Percentiles rank a stretch among this genome's conserved stretches.
phyloP scores from a whole-genome alignment of 2,797 vertebrate species.

The Acrossocheilus wenchowensis region DNA sequence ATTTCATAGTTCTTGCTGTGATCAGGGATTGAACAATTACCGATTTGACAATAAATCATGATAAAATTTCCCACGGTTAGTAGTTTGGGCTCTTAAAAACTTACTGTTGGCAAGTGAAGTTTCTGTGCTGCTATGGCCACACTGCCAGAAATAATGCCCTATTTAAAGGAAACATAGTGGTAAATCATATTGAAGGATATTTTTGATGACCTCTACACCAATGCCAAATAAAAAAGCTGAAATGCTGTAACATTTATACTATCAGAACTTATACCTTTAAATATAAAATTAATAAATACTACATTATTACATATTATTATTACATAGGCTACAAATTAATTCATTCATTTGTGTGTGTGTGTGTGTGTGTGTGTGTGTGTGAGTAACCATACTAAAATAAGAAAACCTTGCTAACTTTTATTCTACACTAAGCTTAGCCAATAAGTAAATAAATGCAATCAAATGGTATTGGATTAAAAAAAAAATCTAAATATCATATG shows the following conservation, averaged over 20 bases:
- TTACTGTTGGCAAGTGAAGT: slow-evolving; percentile 58
- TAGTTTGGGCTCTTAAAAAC: background rate
- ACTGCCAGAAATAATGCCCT: slow-evolving; percentile 59
- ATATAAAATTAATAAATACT: background rate
- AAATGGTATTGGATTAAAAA: too few relatives aligned
- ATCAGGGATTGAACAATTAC: background rate
- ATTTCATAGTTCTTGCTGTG: background rate
- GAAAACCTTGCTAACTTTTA: too few relatives aligned
- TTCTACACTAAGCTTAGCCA: too few relatives aligned
- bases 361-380: too few relatives aligned
- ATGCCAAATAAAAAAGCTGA: background rate
- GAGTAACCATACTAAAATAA: too few relatives aligned
- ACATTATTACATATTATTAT: too few relatives aligned
- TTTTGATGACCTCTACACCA: background rate
- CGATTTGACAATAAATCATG: too few relatives aligned
- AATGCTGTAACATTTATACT: background rate
- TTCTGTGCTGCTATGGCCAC: slow-evolving; percentile 49
- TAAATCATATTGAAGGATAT: background rate
- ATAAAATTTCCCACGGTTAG: too few relatives aligned
- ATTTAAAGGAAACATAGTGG: background rate
- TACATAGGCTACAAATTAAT: too few relatives aligned
- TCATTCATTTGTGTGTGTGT: too few relatives aligned
- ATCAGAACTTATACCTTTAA: background rate
- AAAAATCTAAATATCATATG: background rate
- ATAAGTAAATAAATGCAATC: too few relatives aligned